A percentile compares a stretch with the other conserved stretches of the same genome.
Conservation (phyloP, 2,888 invertebrate species). For the Hypomecis punctinalis region DNA sequence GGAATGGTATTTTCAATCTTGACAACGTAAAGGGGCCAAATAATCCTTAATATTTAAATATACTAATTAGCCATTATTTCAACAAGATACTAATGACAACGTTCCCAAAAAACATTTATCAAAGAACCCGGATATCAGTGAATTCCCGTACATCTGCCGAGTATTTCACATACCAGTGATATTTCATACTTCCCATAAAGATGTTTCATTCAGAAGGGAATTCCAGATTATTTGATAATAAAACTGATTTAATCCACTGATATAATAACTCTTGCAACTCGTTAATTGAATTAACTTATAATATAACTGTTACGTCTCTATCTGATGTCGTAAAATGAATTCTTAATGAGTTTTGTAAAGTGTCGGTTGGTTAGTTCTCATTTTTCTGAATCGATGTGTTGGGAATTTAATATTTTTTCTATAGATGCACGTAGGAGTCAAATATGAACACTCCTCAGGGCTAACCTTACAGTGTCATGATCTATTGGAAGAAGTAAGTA, state of each 20-base stretch:
- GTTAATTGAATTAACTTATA: slow-evolving; percentile 28
- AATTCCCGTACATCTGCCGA: slow-evolving; percentile 37
- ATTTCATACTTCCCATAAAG: slow-evolving; percentile 24
- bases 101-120: slow-evolving; percentile 14
- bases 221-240: slow-evolving; percentile 34
- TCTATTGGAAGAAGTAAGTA: no score
- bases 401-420: not conserved
- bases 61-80: not conserved
- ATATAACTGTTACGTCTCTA: slow-evolving; percentile 18
- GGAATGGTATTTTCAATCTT: no score
- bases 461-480: no score
- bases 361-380: slow-evolving; percentile 4
- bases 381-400: not conserved
- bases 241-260: slow-evolving; percentile 26
- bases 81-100: not conserved
- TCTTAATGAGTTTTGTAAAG: slow-evolving; percentile 15
- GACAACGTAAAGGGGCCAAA: no score
- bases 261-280: slow-evolving; percentile 27
- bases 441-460: no score
- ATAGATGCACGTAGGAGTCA: not conserved
- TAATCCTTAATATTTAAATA: no score
- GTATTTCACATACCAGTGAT: slow-evolving; percentile 17
- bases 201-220: slow-evolving; percentile 33
- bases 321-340: slow-evolving; percentile 23
- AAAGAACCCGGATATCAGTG: slow-evolving; percentile 36